These are phyloP conservation scores for Spongilla lacustris DNA, from an alignment of 37 sponge, comb jelly and placozoan species.

Conservation along the genomic window DNA sequence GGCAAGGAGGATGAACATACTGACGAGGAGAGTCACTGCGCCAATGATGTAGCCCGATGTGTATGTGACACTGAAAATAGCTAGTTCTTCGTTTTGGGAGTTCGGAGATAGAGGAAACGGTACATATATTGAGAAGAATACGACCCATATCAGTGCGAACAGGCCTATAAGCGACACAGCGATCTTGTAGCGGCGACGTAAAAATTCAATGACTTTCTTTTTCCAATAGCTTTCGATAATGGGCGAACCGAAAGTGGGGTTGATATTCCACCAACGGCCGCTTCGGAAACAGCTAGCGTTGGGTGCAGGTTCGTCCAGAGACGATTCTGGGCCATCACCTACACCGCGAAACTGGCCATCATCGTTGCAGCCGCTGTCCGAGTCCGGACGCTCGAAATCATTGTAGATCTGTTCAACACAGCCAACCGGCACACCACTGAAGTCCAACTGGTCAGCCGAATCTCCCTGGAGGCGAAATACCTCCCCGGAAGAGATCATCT, in stretches of 20 bases:
- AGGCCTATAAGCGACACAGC: conserved; percentile 62
- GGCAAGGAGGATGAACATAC: conserved; percentile 15
- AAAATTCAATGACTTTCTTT: conserved; percentile 74
- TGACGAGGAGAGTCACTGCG: conserved; percentile 37
- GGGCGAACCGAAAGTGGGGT: conserved; percentile 59
- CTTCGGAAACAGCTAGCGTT: neutral
- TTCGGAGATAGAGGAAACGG: conserved; percentile 18
- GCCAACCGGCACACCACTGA: neutral
- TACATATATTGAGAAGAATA: conserved; percentile 66
- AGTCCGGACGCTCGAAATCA: neutral
- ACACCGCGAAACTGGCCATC: neutral
- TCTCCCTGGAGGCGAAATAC: conserved; percentile 19
- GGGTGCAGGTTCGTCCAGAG: neutral
- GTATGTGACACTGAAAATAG: conserved; percentile 41
- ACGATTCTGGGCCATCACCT: neutral
- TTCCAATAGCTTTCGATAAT: conserved; percentile 59
- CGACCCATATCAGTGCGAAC: conserved; percentile 73
- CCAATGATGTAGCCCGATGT: conserved; percentile 44
- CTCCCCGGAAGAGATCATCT: conserved; percentile 34
- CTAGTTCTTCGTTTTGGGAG: conserved; percentile 4
- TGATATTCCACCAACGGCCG: conserved; percentile 45
- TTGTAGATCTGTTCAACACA: neutral
- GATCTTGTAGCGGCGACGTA: conserved; percentile 57
- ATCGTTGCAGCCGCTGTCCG: neutral
- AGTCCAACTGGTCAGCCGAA: conserved; percentile 8